These are phyloP conservation scores for Timema cristinae DNA, from an alignment of 2,888 invertebrate species.

Conservation along the genomic window DNA sequence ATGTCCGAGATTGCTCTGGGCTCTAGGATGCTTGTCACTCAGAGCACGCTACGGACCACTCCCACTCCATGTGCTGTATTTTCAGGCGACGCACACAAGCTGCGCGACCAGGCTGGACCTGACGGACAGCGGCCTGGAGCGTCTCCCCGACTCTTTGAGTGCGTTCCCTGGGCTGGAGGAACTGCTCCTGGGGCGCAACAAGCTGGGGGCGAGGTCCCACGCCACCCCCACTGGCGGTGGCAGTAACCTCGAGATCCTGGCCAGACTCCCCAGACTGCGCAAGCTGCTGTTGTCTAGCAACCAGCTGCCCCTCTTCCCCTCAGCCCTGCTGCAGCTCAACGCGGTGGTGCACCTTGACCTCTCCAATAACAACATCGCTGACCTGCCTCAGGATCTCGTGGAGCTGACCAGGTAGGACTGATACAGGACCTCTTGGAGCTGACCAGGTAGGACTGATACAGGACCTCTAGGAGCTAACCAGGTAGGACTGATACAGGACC, in stretches of 20 bases:
- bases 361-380: slow-evolving; percentile 62
- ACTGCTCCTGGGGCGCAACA: slow-evolving; percentile 43
- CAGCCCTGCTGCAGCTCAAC: slow-evolving; percentile 56
- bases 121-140: slow-evolving; percentile 43
- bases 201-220: slow-evolving; percentile 37
- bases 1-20: no score
- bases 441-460: no score
- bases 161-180: slow-evolving; percentile 43
- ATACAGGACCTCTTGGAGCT: no score
- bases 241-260: slow-evolving; percentile 29
- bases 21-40: neutral
- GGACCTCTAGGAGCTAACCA: no score
- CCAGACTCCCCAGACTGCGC: slow-evolving; percentile 37
- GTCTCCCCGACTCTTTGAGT: slow-evolving; percentile 40
- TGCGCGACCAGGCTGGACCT: slow-evolving; percentile 43
- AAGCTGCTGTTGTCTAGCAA: slow-evolving; percentile 52
- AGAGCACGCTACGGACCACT: no score
- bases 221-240: slow-evolving; percentile 27
- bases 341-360: slow-evolving; percentile 62
- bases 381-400: slow-evolving; percentile 61
- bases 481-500: no score
- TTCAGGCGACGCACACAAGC: slow-evolving; percentile 37
- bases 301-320: slow-evolving; percentile 56
- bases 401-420: slow-evolving; percentile 53
- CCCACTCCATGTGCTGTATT: neutral